These are phyloP conservation scores for Chaetorhynchus papuensis DNA, from an alignment of 2,113 vertebrate species.

Conservation along the genomic window DNA sequence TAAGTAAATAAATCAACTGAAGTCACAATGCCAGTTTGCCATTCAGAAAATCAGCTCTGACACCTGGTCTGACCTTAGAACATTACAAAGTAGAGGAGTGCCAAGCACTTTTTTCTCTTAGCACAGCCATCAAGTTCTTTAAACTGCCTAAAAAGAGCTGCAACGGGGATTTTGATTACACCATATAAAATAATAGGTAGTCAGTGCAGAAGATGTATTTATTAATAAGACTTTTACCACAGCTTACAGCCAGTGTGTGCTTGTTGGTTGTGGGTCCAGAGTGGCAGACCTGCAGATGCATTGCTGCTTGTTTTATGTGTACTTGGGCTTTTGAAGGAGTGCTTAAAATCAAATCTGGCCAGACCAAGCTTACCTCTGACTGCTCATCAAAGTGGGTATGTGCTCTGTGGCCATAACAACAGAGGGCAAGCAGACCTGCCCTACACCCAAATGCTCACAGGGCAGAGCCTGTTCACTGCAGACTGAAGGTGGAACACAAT, in stretches of 20 bases:
- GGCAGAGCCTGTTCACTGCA: neutral
- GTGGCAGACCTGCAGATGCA: neutral
- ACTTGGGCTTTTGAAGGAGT: neutral
- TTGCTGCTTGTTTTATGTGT: neutral
- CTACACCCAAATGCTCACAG: neutral
- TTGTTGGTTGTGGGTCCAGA: neutral
- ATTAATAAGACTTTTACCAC: accelerated
- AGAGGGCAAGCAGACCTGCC: neutral
- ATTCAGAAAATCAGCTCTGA: neutral
- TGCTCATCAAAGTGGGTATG: neutral
- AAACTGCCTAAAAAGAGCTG: neutral
- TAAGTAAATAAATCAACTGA: neutral
- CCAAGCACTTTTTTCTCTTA: neutral
- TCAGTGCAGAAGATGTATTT: neutral
- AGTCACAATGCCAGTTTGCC: neutral
- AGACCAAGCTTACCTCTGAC: neutral
- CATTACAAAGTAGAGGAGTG: neutral
- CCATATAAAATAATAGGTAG: neutral
- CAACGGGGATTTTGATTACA: neutral
- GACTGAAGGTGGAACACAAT: neutral
- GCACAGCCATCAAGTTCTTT: neutral
- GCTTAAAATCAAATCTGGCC: neutral
- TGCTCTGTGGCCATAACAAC: neutral
- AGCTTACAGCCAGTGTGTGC: neutral
- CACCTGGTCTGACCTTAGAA: neutral